Evolutionary conservation across 2,113 vertebrate genomes (phyloP).

Genomic region (Dunckerocampus dactyliophorus): DNA sequence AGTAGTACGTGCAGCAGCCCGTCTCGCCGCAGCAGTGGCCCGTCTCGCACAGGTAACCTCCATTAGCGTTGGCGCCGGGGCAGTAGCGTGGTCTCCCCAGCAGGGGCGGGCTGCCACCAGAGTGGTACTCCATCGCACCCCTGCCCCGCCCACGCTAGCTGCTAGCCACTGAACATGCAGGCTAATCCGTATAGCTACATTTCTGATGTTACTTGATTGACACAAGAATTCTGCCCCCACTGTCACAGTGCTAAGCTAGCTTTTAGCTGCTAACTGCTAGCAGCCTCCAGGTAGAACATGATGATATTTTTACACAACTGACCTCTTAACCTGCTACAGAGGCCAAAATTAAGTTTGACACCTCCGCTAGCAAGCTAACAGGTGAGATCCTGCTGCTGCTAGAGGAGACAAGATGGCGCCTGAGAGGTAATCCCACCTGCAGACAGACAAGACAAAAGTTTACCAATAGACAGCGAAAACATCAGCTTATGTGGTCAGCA

Average conservation of each 20-base stretch:
- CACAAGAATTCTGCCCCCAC: background rate
- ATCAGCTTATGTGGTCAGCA: too few relatives aligned
- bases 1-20: slow-evolving; percentile 96
- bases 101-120: slow-evolving; percentile 75
- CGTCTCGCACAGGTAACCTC: slow-evolving; percentile 89
- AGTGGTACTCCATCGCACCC: slow-evolving; percentile 76
- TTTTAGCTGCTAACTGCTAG: slow-evolving; percentile 8
- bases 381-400: background rate
- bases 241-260: background rate
- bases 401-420: background rate
- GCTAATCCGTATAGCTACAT: slow-evolving; percentile 30
- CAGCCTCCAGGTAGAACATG: background rate
- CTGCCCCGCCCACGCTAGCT: slow-evolving; percentile 37
- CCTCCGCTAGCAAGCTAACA: background rate
- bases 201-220: background rate
- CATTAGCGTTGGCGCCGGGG: slow-evolving; percentile 80
- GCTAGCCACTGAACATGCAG: slow-evolving; percentile 24
- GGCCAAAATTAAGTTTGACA: too few relatives aligned
- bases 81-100: slow-evolving; percentile 81
- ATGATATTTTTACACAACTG: background rate
- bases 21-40: slow-evolving; percentile 95
- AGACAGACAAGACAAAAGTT: background rate
- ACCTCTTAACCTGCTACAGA: background rate
- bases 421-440: background rate
- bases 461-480: too few relatives aligned